phyloP scores from a whole-genome alignment of 2,113 vertebrate species.

The Siniperca chuatsi region DNA sequence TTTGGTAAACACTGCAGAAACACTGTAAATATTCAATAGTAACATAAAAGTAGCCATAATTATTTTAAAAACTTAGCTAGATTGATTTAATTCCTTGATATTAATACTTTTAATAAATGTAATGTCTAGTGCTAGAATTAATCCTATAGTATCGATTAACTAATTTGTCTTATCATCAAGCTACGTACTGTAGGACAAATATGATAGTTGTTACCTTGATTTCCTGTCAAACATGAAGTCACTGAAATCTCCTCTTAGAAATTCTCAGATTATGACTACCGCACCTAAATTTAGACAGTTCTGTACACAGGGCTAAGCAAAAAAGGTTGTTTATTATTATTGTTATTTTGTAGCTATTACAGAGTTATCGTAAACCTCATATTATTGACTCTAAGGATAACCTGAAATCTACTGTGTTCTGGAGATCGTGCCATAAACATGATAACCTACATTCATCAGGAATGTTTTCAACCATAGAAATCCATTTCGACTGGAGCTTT shows the following conservation, averaged over 20 bases:
- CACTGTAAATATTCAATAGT: background rate
- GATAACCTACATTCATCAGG: background rate
- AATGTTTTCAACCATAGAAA: background rate
- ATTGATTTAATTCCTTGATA: background rate
- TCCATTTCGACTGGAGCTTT: background rate
- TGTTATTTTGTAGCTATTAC: background rate
- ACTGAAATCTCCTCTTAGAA: background rate
- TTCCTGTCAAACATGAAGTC: background rate
- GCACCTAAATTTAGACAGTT: background rate
- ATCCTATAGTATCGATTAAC: background rate
- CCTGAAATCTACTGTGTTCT: background rate
- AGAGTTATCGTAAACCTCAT: background rate
- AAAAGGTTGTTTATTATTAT: background rate
- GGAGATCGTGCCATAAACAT: background rate
- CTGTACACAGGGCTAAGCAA: no score
- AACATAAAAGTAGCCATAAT: background rate
- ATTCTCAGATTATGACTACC: background rate
- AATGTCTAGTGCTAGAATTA: background rate
- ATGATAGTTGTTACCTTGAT: background rate
- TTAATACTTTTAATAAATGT: no score
- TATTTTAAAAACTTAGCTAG: background rate
- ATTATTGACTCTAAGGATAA: background rate
- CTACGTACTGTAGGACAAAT: background rate
- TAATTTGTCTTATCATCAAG: background rate
- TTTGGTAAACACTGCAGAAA: background rate